These are phyloP conservation scores for Theonella swinhoei DNA, from an alignment of 37 sponge, comb jelly and placozoan species.

Conservation along the genomic window DNA sequence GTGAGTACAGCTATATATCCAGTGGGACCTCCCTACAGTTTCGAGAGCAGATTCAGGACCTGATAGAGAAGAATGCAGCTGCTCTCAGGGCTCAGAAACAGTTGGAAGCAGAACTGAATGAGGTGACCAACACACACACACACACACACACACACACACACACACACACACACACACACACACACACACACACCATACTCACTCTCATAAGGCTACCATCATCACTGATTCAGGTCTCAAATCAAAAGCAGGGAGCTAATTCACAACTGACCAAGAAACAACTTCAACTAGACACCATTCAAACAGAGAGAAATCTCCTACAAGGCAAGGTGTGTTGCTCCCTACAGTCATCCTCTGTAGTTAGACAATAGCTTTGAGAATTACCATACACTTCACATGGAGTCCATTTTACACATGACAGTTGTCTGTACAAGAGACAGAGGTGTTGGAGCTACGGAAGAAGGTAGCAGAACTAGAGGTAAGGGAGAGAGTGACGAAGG, in stretches of 20 bases:
- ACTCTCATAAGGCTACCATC: background rate
- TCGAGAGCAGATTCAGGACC: background rate
- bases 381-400: no score
- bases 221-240: background rate
- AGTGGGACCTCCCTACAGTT: background rate
- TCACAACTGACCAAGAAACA: slow-evolving; percentile 49
- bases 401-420: no score
- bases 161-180: no score
- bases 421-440: no score
- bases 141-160: no score
- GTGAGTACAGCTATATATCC: background rate
- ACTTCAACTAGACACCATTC: background rate
- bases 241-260: slow-evolving; percentile 4
- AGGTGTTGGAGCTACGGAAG: background rate
- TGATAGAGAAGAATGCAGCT: slow-evolving; percentile 2
- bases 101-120: slow-evolving; percentile 8
- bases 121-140: background rate
- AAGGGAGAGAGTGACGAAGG: background rate
- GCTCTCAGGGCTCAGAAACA: background rate
- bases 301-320: slow-evolving; percentile 18
- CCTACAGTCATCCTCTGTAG: no score
- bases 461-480: background rate
- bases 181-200: no score
- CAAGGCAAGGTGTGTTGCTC: background rate
- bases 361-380: no score